These are phyloP conservation scores for Leptinotarsa lineolata DNA, from an alignment of 1,140 invertebrate genomes.

Conservation along the genomic window DNA sequence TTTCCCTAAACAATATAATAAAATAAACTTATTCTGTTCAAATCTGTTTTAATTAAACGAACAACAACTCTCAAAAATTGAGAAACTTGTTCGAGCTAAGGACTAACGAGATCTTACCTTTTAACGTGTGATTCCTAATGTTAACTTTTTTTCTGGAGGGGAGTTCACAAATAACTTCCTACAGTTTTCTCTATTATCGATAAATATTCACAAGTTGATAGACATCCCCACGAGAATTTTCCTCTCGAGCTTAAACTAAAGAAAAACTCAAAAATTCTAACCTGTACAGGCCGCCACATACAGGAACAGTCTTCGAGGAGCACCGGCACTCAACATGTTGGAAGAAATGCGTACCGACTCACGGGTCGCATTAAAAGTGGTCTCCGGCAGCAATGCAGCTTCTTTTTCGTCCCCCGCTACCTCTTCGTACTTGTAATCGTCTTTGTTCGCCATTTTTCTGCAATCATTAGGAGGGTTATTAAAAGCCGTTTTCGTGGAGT, in stretches of 20 bases:
- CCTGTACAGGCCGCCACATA: conserved; percentile 43
- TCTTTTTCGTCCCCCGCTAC: conserved; percentile 27
- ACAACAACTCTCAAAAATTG: too few species aligned
- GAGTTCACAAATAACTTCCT: too few species aligned
- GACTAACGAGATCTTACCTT: too few species aligned
- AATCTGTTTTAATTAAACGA: too few species aligned
- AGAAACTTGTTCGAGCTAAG: too few species aligned
- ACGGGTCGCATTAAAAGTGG: conserved; percentile 5
- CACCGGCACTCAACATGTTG: conserved; percentile 18
- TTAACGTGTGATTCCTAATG: too few species aligned
- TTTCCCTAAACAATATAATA: too few species aligned
- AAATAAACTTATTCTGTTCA: too few species aligned
- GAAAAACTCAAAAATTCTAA: conserved; percentile 23
- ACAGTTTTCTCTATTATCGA: too few species aligned
- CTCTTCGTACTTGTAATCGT: conserved; percentile 24
- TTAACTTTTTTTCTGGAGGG: too few species aligned
- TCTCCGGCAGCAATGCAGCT: background rate
- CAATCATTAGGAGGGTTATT: background rate
- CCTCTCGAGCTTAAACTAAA: background rate
- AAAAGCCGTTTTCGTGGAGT: background rate
- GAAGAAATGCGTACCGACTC: conserved; percentile 16
- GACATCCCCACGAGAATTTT: too few species aligned
- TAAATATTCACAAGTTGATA: too few species aligned
- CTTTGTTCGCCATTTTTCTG: conserved; percentile 14
- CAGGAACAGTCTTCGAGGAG: conserved; percentile 36